phyloP scores from a whole-genome alignment of 2,888 invertebrate species.

The Calliphora vomitoria region DNA sequence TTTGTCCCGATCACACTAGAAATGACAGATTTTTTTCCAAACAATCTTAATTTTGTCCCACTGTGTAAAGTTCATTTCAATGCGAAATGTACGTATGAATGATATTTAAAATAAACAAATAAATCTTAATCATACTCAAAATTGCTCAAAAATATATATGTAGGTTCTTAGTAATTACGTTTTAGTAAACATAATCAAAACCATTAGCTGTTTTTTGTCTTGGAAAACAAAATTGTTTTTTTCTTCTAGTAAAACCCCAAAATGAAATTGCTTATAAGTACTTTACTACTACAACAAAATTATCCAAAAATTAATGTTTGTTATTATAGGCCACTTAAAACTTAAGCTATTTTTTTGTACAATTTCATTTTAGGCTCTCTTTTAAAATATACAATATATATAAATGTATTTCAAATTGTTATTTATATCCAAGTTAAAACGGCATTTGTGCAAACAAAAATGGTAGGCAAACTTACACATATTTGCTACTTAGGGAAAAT shows the following conservation, averaged over 20 bases:
- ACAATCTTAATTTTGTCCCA: no score
- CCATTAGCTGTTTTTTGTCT: no score
- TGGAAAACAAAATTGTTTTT: no score
- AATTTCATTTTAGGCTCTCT: not conserved
- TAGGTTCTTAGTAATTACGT: no score
- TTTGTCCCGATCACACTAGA: no score
- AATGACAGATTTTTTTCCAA: no score
- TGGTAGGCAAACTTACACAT: not conserved
- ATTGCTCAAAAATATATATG: not conserved
- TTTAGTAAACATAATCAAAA: no score
- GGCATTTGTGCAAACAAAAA: not conserved
- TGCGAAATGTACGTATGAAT: no score
- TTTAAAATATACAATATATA: not conserved
- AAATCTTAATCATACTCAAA: not conserved
- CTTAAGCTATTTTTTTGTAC: not conserved
- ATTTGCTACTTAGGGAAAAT: constrained; percentile 2
- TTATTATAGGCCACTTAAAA: constrained; percentile 14
- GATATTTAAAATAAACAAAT: no score
- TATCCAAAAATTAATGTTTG: not conserved
- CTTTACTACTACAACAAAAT: not conserved
- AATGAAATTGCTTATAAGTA: no score
- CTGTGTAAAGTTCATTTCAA: no score
- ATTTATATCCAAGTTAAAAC: constrained; percentile 6
- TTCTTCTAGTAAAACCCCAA: no score
- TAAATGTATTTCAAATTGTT: not conserved